Percentiles rank a stretch among this genome's conserved stretches.
phyloP scores from a whole-genome alignment of 2,113 vertebrate genomes.

The Recurvirostra avosetta region DNA sequence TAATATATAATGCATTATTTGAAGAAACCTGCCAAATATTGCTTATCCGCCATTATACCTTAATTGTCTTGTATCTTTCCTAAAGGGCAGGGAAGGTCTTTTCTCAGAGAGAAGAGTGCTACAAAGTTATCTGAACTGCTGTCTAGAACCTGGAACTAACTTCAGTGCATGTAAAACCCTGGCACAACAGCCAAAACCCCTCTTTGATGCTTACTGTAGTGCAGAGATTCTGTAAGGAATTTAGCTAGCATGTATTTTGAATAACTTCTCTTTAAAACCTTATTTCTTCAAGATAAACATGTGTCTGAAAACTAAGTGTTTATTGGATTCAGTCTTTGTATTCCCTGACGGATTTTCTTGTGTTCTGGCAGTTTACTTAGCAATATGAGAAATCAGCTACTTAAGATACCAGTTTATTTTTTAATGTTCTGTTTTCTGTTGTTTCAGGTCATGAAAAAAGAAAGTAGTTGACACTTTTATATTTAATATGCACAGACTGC shows the following conservation, averaged over 20 bases:
- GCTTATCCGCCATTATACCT: not conserved
- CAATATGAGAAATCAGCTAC: not conserved
- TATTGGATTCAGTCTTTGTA: not conserved
- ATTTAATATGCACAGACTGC: not conserved
- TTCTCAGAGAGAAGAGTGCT: not conserved
- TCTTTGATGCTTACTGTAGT: not conserved
- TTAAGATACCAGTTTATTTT: not conserved
- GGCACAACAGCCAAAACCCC: not conserved
- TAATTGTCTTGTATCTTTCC: not conserved
- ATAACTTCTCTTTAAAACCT: not conserved
- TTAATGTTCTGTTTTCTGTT: not conserved
- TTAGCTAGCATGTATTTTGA: not conserved
- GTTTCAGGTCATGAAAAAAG: not conserved
- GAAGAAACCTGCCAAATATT: not conserved
- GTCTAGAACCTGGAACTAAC: not conserved
- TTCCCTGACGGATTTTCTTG: not conserved
- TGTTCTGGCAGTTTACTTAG: not conserved
- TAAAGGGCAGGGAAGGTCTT: not conserved
- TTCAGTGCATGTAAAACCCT: not conserved
- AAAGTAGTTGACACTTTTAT: not conserved
- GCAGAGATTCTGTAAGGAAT: not conserved
- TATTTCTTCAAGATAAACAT: not conserved
- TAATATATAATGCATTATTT: not conserved
- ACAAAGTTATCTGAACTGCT: not conserved
- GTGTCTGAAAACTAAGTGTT: not conserved